phyloP scores from a whole-genome alignment of 30 jellyfish, hydroid and myxozoan species.

The Aurelia aurita complex sp. Pacific region DNA sequence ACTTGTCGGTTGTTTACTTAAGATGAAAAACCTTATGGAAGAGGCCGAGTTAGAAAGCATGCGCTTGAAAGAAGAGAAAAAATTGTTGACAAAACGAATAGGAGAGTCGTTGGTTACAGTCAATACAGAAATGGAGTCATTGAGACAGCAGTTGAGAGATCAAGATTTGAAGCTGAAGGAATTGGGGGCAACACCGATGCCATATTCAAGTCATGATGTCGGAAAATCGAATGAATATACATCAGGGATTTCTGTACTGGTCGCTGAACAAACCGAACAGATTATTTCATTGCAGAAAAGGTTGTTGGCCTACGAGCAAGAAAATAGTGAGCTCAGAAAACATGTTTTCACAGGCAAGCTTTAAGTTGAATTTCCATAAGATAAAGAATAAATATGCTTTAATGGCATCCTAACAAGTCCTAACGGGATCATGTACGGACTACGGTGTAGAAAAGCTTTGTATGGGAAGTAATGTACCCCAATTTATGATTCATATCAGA shows the following conservation, averaged over 20 bases:
- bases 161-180: conserved; percentile 71
- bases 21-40: conserved; percentile 82
- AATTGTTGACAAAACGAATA: conserved; percentile 61
- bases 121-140: conserved; percentile 73
- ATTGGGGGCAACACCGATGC: conserved; percentile 67
- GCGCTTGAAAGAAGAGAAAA: conserved; percentile 81
- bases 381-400: too few species aligned
- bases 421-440: too few species aligned
- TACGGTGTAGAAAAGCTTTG: too few species aligned
- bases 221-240: conserved; percentile 7
- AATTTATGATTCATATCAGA: too few species aligned
- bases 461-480: too few species aligned
- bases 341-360: conserved; percentile 24
- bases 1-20: conserved; percentile 63
- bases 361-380: background rate
- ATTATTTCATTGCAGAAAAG: conserved; percentile 45
- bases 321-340: conserved; percentile 30
- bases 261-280: conserved; percentile 69
- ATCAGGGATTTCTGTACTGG: conserved; percentile 41
- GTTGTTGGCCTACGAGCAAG: conserved; percentile 45
- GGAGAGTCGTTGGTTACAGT: conserved; percentile 82
- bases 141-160: conserved; percentile 58
- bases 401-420: too few species aligned
- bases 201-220: conserved; percentile 26
- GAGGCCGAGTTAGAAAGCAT: conserved; percentile 84